Evolutionary conservation across 2,113 vertebrate species (phyloP), one percentile per base, ranked within the genome.

Genomic region (Notiomystis cincta): DNA sequence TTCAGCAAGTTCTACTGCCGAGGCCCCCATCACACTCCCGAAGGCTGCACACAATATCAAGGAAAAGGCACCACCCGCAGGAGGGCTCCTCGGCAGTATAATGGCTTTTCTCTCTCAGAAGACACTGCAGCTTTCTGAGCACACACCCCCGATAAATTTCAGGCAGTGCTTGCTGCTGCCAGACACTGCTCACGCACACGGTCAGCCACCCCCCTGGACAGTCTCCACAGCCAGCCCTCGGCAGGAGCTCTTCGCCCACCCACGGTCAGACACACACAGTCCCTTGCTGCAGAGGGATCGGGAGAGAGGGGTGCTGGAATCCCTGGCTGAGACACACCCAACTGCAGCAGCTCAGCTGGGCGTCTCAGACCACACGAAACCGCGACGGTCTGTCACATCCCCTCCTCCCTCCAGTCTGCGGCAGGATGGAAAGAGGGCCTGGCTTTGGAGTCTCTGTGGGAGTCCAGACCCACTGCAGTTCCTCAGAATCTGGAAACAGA

Each of bases 291-390:
- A 16, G 33, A 16, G 9, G 3, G 28, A 65, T 19, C 33, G 42
- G 38, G 27, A 37, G n/a, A 45, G 12, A 24, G 10, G 0, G 14
- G 11, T 38, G 12, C 42, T 21, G 23, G 15, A 42, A 42, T 7
- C 31, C 7, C 0, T 1, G 5, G 5, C 0, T 9, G 4, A 48
- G 8, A 11, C 60, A 25, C 15, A 27, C 42, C 35, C 56, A 51
- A 3, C 8, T 2, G 7, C 25, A 18, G 1, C 6, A 51, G 37
- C 7, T 38, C 50, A 57, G 37, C 30, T 61, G 3, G 1, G 3
- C 11, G 82, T 51, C 27, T 27, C 11, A 50, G 2, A 42, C 8
- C 13, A 9, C 48, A 28, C 1, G 1, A 87, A 77, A 53, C 54
- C 54, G 31, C 35, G 10, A 15, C 2, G 19, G 10, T 7, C 9